Base-by-base conservation (phyloP, 2,888 invertebrate genomes). In the Cecidostiba fungosa region DNA sequence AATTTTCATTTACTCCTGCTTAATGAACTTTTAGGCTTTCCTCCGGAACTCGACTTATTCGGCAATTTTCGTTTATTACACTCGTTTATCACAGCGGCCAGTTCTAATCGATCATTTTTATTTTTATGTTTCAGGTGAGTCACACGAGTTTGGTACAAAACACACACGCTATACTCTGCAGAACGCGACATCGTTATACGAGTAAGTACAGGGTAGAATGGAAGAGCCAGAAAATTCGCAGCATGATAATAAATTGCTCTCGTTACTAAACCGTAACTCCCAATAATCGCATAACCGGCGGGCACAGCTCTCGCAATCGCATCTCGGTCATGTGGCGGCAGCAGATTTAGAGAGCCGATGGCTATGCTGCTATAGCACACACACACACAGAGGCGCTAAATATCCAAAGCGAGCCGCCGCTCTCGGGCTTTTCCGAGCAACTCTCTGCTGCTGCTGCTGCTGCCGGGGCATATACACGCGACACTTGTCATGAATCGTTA, bases 401-500 rank as follows among this genome's bases (percentile, higher is more conserved):
- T 72, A 43, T 72, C 72, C 39, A 72, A 72, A 72, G 72, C 72
- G 29, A 3, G 29, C 14, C 70, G 36, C 32, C 16, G 69, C 36
- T 29, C 36, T 14, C 70, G 3, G 54, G 54, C 54, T 59, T 59
- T 59, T 59, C 54, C 54, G 23, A n/a, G n/a, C 54, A 59, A 19
- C n/a, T 50, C 50, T 19, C 50, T 16, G 19, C 29, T 10, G 16
- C 66, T 8, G 16, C 14, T 19, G 14, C 66, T n/a, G 26, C 47
- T 14, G 19, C 69, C 19, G 69, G 19, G 16, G 69, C 16, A n/a
- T 3, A 70, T 32, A 19, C 50, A 14, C 73, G 74, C 81, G 77
- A 77, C 85, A 78, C 73, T 82, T 85, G 85, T 78, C 85, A 85
- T 73, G 85, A 85, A 85, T 85, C 85, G 82, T 78, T 85, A 82